Evolutionary conservation across 2,888 invertebrate species (phyloP).

Genomic region (Biston betularia): DNA sequence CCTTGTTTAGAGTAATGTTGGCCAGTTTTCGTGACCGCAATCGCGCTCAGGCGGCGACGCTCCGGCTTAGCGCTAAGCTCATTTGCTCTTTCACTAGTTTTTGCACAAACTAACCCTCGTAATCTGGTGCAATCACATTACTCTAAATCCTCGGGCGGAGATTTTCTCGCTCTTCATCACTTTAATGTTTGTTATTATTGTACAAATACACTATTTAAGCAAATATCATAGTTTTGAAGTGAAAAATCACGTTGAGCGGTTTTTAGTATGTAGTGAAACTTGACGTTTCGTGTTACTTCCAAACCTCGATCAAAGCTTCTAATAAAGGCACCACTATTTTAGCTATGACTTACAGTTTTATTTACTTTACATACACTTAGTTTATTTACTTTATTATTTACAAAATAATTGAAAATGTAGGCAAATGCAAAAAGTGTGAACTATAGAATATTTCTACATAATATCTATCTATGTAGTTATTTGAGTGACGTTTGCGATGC

Average conservation of each 20-base stretch:
- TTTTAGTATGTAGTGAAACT: too few species aligned
- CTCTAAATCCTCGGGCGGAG: slow-evolving; percentile 2
- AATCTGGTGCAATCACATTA: slow-evolving; percentile 19
- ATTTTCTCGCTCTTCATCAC: not conserved
- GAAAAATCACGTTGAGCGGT: too few species aligned
- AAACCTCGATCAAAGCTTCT: too few species aligned
- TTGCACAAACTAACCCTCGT: slow-evolving; percentile 13
- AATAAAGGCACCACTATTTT: too few species aligned
- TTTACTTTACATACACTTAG: too few species aligned
- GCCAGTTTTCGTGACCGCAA: slow-evolving; percentile 3
- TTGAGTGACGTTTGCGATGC: slow-evolving; percentile 18
- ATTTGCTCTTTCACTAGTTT: slow-evolving; percentile 19
- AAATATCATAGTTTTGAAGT: too few species aligned
- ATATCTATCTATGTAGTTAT: too few species aligned
- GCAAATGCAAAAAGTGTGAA: not conserved
- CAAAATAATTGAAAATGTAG: not conserved
- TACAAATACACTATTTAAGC: not conserved
- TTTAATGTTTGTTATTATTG: not conserved
- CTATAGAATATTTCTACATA: too few species aligned
- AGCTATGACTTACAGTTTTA: too few species aligned
- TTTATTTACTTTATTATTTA: too few species aligned
- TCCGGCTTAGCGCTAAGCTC: slow-evolving; percentile 12
- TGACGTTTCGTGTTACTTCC: too few species aligned
- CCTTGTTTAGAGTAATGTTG: slow-evolving; percentile 9
- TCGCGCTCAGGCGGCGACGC: not conserved